Percentiles rank a stretch among this genome's conserved stretches.
Evolutionary conservation across 2,888 invertebrate genomes (phyloP).

Genomic region (Eupsilia transversa): DNA sequence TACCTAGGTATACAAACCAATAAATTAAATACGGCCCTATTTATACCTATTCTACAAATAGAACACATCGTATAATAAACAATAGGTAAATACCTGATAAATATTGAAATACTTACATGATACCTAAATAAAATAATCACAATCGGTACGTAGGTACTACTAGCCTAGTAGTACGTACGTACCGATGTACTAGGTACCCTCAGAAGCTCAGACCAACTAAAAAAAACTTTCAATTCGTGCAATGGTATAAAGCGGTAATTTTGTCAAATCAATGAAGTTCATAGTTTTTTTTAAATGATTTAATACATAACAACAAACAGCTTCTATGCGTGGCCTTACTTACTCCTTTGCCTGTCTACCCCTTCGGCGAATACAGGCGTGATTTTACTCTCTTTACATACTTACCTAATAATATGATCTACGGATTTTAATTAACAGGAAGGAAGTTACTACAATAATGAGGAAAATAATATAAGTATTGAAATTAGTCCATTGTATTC

Average conservation of each 20-base stretch:
- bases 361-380: neutral
- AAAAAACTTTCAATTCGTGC: no score
- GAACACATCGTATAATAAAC: neutral
- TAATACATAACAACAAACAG: no score
- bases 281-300: no score
- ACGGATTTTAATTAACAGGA: constrained; percentile 8
- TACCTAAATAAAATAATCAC: neutral
- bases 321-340: neutral
- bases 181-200: no score
- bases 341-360: neutral
- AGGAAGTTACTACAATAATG: constrained; percentile 5
- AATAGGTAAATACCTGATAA: neutral
- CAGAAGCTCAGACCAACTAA: no score
- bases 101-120: neutral
- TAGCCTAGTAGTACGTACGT: no score
- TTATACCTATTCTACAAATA: neutral
- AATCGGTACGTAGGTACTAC: neutral
- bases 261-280: neutral
- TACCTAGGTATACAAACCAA: neutral
- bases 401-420: no score
- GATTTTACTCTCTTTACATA: neutral
- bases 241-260: neutral
- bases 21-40: neutral
- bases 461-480: constrained; percentile 24
- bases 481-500: neutral